Evolutionary conservation across 1,140 invertebrate genomes (phyloP).

Genomic region (Caenorhabditis briggsae): DNA sequence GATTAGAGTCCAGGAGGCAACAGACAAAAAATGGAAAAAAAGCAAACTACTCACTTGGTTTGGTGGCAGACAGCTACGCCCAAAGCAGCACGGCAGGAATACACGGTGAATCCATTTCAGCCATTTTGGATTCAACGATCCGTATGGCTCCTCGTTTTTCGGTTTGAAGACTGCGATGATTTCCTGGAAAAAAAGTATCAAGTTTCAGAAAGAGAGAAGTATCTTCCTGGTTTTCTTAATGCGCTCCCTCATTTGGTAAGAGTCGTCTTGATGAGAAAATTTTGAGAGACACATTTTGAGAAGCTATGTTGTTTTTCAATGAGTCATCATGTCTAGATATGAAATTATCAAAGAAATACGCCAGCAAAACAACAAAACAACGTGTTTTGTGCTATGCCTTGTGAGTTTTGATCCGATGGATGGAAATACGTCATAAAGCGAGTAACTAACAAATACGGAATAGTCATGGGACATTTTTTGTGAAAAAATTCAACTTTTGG

Average conservation of each 20-base stretch:
- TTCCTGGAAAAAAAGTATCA: slow-evolving; percentile 82
- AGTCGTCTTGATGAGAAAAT: not conserved
- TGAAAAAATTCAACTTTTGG: too few species aligned
- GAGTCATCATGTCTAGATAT: too few species aligned
- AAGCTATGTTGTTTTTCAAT: too few species aligned
- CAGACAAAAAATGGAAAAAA: not conserved
- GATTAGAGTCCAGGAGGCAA: not conserved
- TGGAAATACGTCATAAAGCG: too few species aligned
- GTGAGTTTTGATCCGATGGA: too few species aligned
- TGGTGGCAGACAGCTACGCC: slow-evolving; percentile 94
- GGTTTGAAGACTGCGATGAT: slow-evolving; percentile 98
- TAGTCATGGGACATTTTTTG: too few species aligned
- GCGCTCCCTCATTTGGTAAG: not conserved
- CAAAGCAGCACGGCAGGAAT: slow-evolving; percentile 96
- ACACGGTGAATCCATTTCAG: slow-evolving; percentile 99
- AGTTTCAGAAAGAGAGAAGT: slow-evolving; percentile 6
- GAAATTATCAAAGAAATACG: too few species aligned
- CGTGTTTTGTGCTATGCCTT: too few species aligned
- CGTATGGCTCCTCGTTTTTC: slow-evolving; percentile 99
- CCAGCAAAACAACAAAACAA: too few species aligned
- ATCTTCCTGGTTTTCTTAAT: not conserved
- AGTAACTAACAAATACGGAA: too few species aligned
- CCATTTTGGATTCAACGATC: slow-evolving; percentile 98
- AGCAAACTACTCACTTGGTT: slow-evolving; percentile 84
- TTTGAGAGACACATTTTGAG: too few species aligned